Conservation (phyloP, 1,140 invertebrate species). For the Danaus melanippus region DNA sequence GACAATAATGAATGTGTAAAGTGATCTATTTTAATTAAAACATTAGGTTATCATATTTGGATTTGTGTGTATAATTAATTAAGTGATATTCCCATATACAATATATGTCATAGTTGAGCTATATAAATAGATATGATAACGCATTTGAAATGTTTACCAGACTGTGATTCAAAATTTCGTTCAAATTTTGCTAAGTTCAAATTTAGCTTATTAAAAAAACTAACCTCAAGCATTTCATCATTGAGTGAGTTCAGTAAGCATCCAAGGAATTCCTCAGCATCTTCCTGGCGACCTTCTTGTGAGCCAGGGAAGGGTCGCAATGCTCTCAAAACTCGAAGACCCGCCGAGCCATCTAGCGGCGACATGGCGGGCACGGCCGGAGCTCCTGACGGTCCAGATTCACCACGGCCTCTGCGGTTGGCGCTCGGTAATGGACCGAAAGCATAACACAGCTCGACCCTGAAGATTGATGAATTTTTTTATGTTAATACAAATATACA, state of each 20-base stretch:
- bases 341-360: conserved; percentile 86
- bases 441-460: conserved; percentile 78
- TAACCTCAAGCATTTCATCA: conserved; percentile 94
- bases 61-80: neutral
- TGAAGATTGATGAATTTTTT: conserved; percentile 21
- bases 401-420: conserved; percentile 22
- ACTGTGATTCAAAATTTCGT: too few relatives aligned
- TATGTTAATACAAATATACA: too few relatives aligned
- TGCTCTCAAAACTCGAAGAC: conserved; percentile 87
- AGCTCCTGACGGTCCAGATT: conserved; percentile 17
- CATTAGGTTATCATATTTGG: neutral
- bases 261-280: conserved; percentile 95
- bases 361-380: conserved; percentile 66
- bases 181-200: too few relatives aligned
- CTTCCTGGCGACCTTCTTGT: conserved; percentile 90
- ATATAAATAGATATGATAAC: too few relatives aligned
- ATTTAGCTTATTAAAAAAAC: neutral
- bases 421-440: conserved; percentile 74
- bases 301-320: conserved; percentile 76
- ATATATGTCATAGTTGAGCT: too few relatives aligned
- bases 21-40: too few relatives aligned
- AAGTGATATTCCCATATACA: too few relatives aligned
- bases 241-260: conserved; percentile 94
- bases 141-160: too few relatives aligned
- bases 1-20: too few relatives aligned